A percentile compares a stretch with the other conserved stretches of the same genome.
Evolutionary conservation across 2,888 invertebrate genomes (phyloP).

Genomic region (Epinotia ramella): DNA sequence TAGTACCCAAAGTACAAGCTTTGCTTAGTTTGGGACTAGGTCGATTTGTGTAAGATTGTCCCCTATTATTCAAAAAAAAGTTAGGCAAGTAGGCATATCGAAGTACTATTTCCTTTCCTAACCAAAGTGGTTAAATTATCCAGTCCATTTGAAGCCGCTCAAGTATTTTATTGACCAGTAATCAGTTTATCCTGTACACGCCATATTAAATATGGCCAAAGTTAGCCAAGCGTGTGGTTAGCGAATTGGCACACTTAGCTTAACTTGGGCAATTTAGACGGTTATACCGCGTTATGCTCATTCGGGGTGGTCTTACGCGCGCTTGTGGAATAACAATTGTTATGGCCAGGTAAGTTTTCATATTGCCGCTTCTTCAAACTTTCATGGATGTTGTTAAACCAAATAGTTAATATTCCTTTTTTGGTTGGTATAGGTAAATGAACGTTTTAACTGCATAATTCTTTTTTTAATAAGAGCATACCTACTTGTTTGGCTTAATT

Average conservation of each 20-base stretch:
- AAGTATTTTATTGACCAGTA: slow-evolving; percentile 22
- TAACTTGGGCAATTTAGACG: slow-evolving; percentile 53
- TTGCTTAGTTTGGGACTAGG: too few relatives aligned
- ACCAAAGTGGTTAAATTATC: background rate
- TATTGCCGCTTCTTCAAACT: slow-evolving; percentile 20
- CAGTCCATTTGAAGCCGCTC: background rate
- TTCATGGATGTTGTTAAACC: slow-evolving; percentile 8
- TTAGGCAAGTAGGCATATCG: too few relatives aligned
- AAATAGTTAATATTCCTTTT: background rate
- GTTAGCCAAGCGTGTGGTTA: slow-evolving; percentile 47
- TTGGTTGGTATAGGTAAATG: too few relatives aligned
- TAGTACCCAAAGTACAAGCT: too few relatives aligned
- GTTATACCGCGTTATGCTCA: slow-evolving; percentile 47
- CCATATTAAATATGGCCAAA: slow-evolving; percentile 61
- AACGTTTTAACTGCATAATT: background rate
- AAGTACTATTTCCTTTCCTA: too few relatives aligned
- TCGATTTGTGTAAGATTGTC: too few relatives aligned
- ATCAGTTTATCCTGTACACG: slow-evolving; percentile 20
- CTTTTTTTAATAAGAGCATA: too few relatives aligned
- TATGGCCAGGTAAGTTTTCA: slow-evolving; percentile 44
- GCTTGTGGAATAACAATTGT: slow-evolving; percentile 49
- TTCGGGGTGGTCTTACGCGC: slow-evolving; percentile 44
- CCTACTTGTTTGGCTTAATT: too few relatives aligned
- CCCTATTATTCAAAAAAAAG: too few relatives aligned
- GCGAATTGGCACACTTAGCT: slow-evolving; percentile 54